Evolutionary conservation across 2,888 invertebrate genomes (phyloP), one percentile per base, ranked within the genome.

Genomic region (Apocheima hispidaria): DNA sequence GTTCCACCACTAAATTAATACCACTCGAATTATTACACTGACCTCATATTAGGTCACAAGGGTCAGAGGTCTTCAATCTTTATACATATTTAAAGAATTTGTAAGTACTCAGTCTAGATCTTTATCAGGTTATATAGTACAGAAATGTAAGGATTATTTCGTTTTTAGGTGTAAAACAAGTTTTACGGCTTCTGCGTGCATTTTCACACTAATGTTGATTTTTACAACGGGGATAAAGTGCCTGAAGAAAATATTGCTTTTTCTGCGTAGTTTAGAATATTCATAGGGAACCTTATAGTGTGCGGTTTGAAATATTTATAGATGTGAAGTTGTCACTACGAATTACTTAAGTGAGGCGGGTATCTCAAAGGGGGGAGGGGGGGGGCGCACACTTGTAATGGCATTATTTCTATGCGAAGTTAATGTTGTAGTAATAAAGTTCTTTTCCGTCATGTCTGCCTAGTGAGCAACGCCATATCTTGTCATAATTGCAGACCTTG

Each of bases 151-250:
- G 23, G 33, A 12, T 54, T 43, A 14, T 60, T 49, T 33, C 30
- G 28, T 36, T 55, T 60, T 48, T 49, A 36, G 43, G 55, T 60
- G 55, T 60, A 55, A 60, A 54, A 55, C 46, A 38, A 23, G 23
- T 38, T 60, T 60, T 60, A 60, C 55, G 21, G 10, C 49, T 36
- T 9, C 36, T 54, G 43, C 54, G 60, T 60, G 60, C 55, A 14
- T 50, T 60, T 44, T 28, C 36, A 51, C 30, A 50, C 44, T 60
- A 55, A 60, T 60, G 48, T 35, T 51, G 10, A 20, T 44, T 44
- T 49, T 48, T 30, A 43, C 48, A 48, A n/a, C 48, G 43, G 30
- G 43, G 43, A 60, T 65, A 68, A 68, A 56, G 68, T 56, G 20
- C 12, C 48, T 21, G 44, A 44, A 59, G 26, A 41, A 30, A 46